Conservation (phyloP, 2,113 vertebrate species). For the Phaethornis superciliosus region DNA sequence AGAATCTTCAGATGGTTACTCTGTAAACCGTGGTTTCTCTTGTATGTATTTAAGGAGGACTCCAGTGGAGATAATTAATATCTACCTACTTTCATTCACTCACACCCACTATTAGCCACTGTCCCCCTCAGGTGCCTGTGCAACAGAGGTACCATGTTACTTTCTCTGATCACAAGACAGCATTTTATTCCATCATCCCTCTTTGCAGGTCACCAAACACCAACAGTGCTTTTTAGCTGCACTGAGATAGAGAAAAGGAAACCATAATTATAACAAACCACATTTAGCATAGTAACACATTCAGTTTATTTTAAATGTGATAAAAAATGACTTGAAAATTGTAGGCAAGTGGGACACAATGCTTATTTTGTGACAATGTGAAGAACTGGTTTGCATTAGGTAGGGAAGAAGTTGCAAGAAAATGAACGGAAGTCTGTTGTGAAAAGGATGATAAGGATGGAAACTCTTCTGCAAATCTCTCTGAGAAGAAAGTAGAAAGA, state of each 20-base stretch:
- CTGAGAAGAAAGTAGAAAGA: background rate
- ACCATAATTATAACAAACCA: background rate
- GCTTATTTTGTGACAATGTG: background rate
- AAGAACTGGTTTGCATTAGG: background rate
- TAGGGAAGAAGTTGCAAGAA: background rate
- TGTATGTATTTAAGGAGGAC: background rate
- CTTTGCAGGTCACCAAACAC: background rate
- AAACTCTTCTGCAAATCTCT: background rate
- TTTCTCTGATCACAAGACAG: background rate
- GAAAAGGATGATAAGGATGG: background rate
- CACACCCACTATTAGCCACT: background rate
- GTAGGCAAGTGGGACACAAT: background rate
- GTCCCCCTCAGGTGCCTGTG: background rate
- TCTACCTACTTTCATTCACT: background rate
- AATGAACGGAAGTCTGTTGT: background rate
- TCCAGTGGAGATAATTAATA: background rate
- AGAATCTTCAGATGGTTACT: background rate
- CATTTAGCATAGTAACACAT: background rate
- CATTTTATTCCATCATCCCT: background rate
- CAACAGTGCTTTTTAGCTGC: background rate
- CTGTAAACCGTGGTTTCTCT: background rate
- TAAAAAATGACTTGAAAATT: background rate
- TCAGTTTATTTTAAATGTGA: constrained; percentile 5
- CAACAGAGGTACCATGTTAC: background rate
- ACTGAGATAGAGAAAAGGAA: background rate